Conservation (phyloP, 2,113 vertebrate genomes). For the Polypterus bichir region DNA sequence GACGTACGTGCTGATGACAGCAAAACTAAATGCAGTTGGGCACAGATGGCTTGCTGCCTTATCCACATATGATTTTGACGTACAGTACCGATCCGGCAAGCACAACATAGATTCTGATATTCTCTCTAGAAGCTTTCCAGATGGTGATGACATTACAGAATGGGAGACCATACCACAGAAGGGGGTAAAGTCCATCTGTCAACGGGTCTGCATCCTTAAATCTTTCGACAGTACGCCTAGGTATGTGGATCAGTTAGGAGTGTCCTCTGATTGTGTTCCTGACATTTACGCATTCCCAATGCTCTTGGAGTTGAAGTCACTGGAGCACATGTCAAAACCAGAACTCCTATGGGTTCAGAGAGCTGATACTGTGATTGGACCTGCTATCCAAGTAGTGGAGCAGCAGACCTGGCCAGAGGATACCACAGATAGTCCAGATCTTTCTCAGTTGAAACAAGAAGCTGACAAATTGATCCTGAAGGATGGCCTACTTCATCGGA, state of each 20-base stretch:
- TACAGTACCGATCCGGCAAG: not conserved
- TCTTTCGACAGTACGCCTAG: not conserved
- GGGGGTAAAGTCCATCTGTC: not conserved
- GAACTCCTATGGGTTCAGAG: not conserved
- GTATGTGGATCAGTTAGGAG: conserved; percentile 3
- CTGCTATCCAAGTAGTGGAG: not conserved
- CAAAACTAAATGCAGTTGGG: not conserved
- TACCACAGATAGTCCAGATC: not conserved
- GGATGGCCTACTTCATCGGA: not conserved
- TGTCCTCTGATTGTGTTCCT: not conserved
- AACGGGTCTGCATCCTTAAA: not conserved
- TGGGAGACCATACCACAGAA: not conserved
- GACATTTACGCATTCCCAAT: not conserved
- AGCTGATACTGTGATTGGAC: not conserved
- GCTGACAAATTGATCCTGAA: not conserved
- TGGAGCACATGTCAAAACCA: not conserved
- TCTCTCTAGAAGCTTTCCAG: not conserved
- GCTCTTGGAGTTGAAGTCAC: not conserved
- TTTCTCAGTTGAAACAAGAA: not conserved
- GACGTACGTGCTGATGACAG: not conserved
- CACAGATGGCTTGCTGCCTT: not conserved
- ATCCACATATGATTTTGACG: not conserved
- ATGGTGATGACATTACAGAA: not conserved
- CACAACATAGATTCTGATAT: not conserved
- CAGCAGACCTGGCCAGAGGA: not conserved